Percentiles rank a stretch among this genome's conserved stretches.
phyloP scores from a whole-genome alignment of 2,113 vertebrate genomes.

The Calyptomena viridis region DNA sequence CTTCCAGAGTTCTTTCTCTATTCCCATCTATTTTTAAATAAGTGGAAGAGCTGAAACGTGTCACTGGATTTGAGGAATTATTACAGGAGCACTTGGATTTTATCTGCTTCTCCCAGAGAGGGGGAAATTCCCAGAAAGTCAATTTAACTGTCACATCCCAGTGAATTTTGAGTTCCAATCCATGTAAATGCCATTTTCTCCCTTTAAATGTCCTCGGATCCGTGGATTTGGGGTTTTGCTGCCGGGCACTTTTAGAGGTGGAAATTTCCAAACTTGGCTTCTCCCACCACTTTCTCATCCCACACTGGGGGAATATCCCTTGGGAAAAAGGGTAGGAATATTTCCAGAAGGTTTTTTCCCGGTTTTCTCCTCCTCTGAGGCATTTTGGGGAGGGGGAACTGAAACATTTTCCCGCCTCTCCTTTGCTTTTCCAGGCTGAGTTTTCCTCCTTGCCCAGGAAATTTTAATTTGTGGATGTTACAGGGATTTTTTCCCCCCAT shows the following conservation, averaged over 20 bases:
- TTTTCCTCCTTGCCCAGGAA: background rate
- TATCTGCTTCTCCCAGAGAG: background rate
- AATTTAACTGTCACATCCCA: background rate
- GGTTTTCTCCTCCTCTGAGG: background rate
- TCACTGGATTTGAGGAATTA: background rate
- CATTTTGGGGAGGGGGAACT: accelerated
- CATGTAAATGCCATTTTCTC: background rate
- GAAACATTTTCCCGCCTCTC: background rate
- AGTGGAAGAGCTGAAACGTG: too few species aligned
- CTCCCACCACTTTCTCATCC: background rate
- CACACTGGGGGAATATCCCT: accelerated
- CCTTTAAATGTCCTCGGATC: background rate
- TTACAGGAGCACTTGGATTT: background rate
- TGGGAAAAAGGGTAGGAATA: background rate
- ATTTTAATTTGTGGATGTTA: background rate
- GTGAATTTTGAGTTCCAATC: background rate
- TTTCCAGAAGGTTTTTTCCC: accelerated
- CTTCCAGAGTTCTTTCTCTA: background rate
- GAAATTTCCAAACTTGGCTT: background rate
- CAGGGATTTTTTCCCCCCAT: too few species aligned
- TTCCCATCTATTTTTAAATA: background rate
- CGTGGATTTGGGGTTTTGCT: background rate
- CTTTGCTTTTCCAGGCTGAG: background rate
- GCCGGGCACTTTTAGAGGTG: background rate
- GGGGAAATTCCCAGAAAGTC: background rate